Percentiles rank a stretch among this genome's conserved stretches.
Evolutionary conservation across 2,888 invertebrate species (phyloP).

Genomic region (Dryadula phaetusa): DNA sequence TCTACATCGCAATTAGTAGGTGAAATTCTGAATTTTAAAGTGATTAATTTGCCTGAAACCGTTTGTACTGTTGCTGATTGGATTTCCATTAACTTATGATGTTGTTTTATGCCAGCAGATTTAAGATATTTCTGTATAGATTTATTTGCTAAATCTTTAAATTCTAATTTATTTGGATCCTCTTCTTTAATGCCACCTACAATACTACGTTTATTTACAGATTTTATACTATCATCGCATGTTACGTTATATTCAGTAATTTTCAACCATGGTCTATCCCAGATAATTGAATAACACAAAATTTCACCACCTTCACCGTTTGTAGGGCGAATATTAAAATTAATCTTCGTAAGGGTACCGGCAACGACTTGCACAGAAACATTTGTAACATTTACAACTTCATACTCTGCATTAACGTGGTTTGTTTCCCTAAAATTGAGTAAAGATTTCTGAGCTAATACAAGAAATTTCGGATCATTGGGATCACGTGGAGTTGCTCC

Average conservation of each 20-base stretch:
- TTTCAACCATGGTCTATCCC: conserved; percentile 83
- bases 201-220: conserved; percentile 37
- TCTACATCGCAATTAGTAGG: conserved; percentile 51
- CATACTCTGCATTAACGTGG: conserved; percentile 44
- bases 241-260: conserved; percentile 58
- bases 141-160: conserved; percentile 54
- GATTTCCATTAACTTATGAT: conserved; percentile 55
- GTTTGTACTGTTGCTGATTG: conserved; percentile 54
- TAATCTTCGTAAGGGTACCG: conserved; percentile 60
- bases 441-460: conserved; percentile 54
- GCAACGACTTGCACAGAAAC: conserved; percentile 74
- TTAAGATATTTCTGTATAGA: conserved; percentile 55
- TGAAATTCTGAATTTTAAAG: conserved; percentile 56
- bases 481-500: conserved; percentile 43
- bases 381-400: conserved; percentile 68
- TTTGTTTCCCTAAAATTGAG: conserved; percentile 48
- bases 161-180: conserved; percentile 52
- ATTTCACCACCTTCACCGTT: conserved; percentile 50
- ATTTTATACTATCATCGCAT: conserved; percentile 42
- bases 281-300: conserved; percentile 76
- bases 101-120: conserved; percentile 46
- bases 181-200: conserved; percentile 42
- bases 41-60: conserved; percentile 55
- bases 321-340: conserved; percentile 63
- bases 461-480: conserved; percentile 48